Percentiles rank a stretch among this genome's conserved stretches.
Evolutionary conservation across 1,140 invertebrate genomes (phyloP).

Genomic region (Wasmannia auropunctata): DNA sequence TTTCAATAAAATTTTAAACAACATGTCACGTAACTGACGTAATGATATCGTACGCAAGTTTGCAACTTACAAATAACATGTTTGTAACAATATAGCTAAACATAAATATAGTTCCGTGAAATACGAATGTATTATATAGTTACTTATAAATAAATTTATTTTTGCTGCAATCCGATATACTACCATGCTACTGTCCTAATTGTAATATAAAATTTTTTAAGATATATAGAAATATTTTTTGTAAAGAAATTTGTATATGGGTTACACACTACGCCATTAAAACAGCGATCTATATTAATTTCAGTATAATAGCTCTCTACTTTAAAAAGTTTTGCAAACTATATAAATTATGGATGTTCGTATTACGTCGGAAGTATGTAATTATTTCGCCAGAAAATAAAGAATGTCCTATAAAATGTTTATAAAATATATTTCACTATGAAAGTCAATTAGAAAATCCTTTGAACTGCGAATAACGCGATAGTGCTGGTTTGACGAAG

Average conservation of each 20-base stretch:
- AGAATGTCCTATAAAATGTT: not conserved
- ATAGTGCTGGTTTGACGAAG: not conserved
- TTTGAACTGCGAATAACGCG: not conserved
- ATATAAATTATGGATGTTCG: not conserved
- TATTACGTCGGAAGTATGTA: not conserved
- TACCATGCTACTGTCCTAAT: not conserved
- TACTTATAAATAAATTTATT: not conserved
- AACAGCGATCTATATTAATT: not conserved
- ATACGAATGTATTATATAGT: not conserved
- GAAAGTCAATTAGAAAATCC: not conserved
- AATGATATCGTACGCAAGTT: constrained; percentile 24
- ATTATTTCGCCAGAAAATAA: not conserved
- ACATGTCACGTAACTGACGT: constrained; percentile 31
- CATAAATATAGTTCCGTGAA: not conserved
- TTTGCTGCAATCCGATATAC: not conserved
- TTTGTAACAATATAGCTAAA: constrained; percentile 22
- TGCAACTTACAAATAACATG: constrained; percentile 26
- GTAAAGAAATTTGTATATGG: not conserved
- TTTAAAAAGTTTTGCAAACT: not conserved
- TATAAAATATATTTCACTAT: not conserved
- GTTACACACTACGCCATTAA: not conserved
- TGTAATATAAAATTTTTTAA: not conserved
- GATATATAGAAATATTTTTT: not conserved
- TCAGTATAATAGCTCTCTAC: not conserved
- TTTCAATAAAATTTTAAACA: constrained; percentile 56